These are phyloP conservation scores for Laticauda laticaudata DNA, from an alignment of 2,113 vertebrate species.

Conservation along the genomic window DNA sequence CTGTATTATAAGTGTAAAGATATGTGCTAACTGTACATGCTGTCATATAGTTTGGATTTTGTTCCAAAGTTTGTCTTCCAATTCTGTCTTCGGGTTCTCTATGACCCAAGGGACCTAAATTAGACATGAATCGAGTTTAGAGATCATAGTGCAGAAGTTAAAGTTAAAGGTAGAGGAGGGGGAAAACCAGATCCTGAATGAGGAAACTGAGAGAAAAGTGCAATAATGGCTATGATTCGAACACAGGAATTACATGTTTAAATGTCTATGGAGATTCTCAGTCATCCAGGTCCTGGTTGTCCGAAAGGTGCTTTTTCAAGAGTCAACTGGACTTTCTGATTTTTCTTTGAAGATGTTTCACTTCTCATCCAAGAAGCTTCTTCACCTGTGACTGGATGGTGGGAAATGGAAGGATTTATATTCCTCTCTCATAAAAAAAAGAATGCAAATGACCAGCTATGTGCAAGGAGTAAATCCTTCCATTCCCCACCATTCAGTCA, in stretches of 20 bases:
- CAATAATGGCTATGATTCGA: neutral
- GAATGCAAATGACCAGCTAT: too few relatives aligned
- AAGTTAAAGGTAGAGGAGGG: neutral
- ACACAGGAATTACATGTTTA: neutral
- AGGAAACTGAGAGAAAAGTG: neutral
- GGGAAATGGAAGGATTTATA: too few relatives aligned
- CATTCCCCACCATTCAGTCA: too few relatives aligned
- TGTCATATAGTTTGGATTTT: conserved; percentile 8
- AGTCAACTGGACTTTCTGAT: too few relatives aligned
- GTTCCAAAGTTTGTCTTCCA: neutral
- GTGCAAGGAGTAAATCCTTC: too few relatives aligned
- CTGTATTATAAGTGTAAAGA: neutral
- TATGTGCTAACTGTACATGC: neutral
- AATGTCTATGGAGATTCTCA: too few relatives aligned
- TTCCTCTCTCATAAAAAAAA: too few relatives aligned
- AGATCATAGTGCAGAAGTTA: neutral
- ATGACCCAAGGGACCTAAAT: neutral
- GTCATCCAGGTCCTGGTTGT: too few relatives aligned
- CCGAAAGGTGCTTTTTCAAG: too few relatives aligned
- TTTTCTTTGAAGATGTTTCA: too few relatives aligned
- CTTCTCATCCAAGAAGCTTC: too few relatives aligned
- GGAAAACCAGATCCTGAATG: neutral
- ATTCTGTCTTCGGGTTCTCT: neutral
- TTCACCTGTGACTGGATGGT: too few relatives aligned
- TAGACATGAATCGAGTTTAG: neutral